A percentile compares a stretch with the other conserved stretches of the same genome.
Evolutionary conservation across 2,797 vertebrate species (phyloP).

Genomic region (Leuciscus waleckii): DNA sequence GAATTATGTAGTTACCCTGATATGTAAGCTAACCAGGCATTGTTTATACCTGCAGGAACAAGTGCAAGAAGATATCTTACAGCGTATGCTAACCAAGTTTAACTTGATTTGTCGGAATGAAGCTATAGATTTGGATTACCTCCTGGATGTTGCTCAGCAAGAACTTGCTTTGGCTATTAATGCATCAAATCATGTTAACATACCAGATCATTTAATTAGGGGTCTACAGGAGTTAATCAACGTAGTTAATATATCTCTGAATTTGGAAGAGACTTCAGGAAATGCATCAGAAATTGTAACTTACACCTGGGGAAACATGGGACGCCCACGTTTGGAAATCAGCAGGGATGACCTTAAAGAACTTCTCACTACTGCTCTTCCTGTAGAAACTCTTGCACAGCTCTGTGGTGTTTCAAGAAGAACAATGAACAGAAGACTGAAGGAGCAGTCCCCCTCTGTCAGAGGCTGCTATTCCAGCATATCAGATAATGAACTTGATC

Average conservation of each 20-base stretch:
- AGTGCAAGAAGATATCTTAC: background rate
- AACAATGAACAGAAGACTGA: too few species aligned
- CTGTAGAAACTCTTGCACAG: too few species aligned
- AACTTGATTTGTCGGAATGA: background rate
- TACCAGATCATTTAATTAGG: background rate
- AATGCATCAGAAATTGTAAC: background rate
- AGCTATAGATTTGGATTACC: background rate
- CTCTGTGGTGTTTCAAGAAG: too few species aligned
- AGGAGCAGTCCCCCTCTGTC: too few species aligned
- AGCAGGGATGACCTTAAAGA: background rate
- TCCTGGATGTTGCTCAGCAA: background rate
- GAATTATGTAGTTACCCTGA: background rate
- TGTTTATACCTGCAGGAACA: conserved; percentile 3
- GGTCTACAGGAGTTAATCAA: conserved; percentile 9
- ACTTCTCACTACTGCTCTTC: background rate
- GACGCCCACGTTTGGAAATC: background rate
- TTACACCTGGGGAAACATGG: background rate
- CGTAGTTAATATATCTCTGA: background rate
- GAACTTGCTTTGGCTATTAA: background rate
- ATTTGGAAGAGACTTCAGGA: background rate
- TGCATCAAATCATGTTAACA: background rate
- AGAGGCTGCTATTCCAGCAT: too few species aligned
- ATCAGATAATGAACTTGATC: too few species aligned
- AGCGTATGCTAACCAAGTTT: background rate
- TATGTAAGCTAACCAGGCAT: background rate